Percentiles rank a stretch among this genome's conserved stretches.
phyloP scores from a whole-genome alignment of 2,797 vertebrate species.

The Neostethus bicornis region DNA sequence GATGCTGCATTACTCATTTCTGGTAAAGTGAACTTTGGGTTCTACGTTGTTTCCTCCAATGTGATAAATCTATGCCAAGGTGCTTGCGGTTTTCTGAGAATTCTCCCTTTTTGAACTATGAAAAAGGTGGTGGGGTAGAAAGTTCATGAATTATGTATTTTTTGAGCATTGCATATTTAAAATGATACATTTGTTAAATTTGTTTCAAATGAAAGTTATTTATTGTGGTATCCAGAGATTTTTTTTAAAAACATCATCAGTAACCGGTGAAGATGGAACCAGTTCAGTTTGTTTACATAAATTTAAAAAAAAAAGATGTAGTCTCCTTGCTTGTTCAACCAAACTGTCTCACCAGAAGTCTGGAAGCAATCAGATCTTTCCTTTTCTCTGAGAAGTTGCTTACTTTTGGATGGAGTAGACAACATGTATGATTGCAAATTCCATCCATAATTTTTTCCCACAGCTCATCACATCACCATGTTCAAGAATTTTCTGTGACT shows the following conservation, averaged over 20 bases:
- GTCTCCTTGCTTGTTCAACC: no score
- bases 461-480: no score
- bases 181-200: constrained; percentile 1
- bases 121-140: constrained; percentile 9
- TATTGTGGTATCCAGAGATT: not conserved
- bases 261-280: no score
- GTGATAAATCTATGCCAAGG: constrained; percentile 29
- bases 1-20: constrained; percentile 51
- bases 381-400: no score
- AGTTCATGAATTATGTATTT: constrained; percentile 17
- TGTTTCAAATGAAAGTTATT: not conserved
- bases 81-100: constrained; percentile 68
- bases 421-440: no score
- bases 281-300: no score
- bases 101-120: constrained; percentile 20
- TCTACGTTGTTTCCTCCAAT: constrained; percentile 53
- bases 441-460: no score
- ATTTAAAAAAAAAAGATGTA: no score
- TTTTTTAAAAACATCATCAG: not conserved
- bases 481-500: no score
- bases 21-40: constrained; percentile 48
- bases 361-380: no score
- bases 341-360: no score
- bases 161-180: not conserved
- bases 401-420: no score